These are phyloP conservation scores for Florisuga fusca DNA, from an alignment of 2,797 vertebrate species.

Conservation along the genomic window DNA sequence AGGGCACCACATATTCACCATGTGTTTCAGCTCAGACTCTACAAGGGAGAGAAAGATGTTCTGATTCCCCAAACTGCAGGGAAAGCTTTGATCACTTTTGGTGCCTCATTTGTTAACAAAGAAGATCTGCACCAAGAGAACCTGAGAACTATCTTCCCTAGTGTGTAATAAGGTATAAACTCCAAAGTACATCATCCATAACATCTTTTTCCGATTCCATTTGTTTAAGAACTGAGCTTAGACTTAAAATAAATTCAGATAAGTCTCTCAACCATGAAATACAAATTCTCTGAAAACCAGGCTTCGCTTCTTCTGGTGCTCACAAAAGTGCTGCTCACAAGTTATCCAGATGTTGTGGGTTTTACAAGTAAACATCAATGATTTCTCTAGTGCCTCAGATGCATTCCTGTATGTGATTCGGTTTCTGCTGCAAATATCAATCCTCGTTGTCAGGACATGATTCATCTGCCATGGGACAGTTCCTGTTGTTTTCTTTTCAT, in stretches of 20 bases:
- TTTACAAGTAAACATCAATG: neutral
- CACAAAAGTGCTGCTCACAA: neutral
- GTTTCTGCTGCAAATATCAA: neutral
- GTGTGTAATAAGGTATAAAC: neutral
- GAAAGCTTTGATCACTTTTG: neutral
- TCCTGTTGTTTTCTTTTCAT: neutral
- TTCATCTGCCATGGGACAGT: neutral
- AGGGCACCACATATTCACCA: accelerated
- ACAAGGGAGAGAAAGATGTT: neutral
- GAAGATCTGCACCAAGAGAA: neutral
- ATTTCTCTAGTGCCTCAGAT: neutral
- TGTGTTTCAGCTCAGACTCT: neutral
- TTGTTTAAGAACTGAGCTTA: neutral
- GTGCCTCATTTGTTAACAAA: neutral
- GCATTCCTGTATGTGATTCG: neutral
- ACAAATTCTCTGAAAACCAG: neutral
- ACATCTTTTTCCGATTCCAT: neutral
- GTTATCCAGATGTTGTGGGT: neutral
- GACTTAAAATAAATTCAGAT: neutral
- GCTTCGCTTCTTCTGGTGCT: neutral
- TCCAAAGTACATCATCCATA: neutral
- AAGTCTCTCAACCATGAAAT: neutral
- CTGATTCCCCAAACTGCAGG: neutral
- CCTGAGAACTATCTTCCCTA: neutral
- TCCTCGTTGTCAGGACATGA: accelerated